A percentile compares a stretch with the other conserved stretches of the same genome.
Evolutionary conservation across 1,140 invertebrate genomes (phyloP).

Genomic region (Papilio machaon): DNA sequence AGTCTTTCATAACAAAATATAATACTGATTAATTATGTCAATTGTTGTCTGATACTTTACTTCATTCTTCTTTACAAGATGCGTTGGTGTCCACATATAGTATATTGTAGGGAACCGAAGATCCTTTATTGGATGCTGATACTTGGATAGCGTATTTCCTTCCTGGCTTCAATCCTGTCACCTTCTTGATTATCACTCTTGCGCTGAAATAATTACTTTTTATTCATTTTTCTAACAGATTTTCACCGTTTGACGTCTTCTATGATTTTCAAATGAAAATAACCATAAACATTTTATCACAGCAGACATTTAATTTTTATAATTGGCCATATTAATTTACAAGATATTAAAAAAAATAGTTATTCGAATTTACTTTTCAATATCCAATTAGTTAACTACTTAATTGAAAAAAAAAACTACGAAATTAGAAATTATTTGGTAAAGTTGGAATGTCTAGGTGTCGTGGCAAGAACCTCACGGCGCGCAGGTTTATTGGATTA

Average conservation of each 20-base stretch:
- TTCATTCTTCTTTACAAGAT: conserved; percentile 59
- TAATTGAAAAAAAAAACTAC: background rate
- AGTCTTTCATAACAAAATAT: conserved; percentile 32
- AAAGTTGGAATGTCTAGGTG: background rate
- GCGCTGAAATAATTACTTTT: conserved; percentile 50
- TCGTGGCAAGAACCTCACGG: background rate
- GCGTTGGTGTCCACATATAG: conserved; percentile 70
- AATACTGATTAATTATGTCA: conserved; percentile 49
- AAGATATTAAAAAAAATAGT: background rate
- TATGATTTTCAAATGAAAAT: background rate
- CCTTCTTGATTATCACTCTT: conserved; percentile 67
- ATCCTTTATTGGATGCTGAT: conserved; percentile 64
- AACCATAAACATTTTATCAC: background rate
- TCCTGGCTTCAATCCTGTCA: conserved; percentile 62
- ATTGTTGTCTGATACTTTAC: conserved; percentile 42
- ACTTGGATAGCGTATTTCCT: conserved; percentile 73
- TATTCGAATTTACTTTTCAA: background rate
- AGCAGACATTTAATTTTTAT: too few relatives aligned
- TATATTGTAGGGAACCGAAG: conserved; percentile 67
- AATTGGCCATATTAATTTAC: too few relatives aligned
- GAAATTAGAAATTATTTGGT: conserved; percentile 12
- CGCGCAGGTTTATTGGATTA: conserved; percentile 24
- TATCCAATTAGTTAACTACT: background rate
- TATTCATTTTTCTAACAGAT: background rate
- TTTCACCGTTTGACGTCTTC: background rate